A percentile compares a stretch with the other conserved stretches of the same genome.
Evolutionary conservation across 2,113 vertebrate genomes (phyloP).

Genomic region (Ranitomeya variabilis): DNA sequence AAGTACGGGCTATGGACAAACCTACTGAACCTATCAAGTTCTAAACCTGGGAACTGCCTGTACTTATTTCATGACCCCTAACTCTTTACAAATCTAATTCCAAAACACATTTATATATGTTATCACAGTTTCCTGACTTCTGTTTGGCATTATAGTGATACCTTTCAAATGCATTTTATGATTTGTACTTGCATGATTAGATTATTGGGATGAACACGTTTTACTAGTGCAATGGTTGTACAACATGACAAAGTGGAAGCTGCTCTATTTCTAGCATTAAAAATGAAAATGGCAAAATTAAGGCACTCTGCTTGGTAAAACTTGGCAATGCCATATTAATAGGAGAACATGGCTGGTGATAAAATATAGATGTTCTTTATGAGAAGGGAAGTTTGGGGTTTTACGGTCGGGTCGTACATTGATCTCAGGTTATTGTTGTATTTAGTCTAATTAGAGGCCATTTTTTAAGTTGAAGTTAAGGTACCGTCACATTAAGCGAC

Average conservation of each 20-base stretch:
- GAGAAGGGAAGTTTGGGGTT: background rate
- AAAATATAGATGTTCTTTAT: background rate
- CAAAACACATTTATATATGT: too few species aligned
- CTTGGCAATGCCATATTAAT: background rate
- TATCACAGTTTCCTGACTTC: too few species aligned
- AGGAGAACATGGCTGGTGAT: background rate
- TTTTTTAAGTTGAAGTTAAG: constrained; percentile 1
- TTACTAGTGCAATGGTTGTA: background rate
- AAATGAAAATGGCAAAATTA: background rate
- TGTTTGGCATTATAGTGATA: background rate
- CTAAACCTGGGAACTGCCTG: too few species aligned
- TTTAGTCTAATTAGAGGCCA: constrained; percentile 20
- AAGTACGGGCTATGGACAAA: too few species aligned
- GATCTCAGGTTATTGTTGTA: background rate
- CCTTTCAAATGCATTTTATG: background rate
- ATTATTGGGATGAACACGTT: background rate
- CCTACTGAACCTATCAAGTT: too few species aligned
- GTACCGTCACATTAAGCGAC: too few species aligned
- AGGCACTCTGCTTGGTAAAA: background rate
- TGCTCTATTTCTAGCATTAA: background rate
- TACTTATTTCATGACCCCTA: too few species aligned
- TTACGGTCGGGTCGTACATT: background rate
- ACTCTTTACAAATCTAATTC: too few species aligned
- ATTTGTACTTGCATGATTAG: background rate
- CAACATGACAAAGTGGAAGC: background rate